Evolutionary conservation across 2,113 vertebrate genomes (phyloP).

Genomic region (Grantiella picta): DNA sequence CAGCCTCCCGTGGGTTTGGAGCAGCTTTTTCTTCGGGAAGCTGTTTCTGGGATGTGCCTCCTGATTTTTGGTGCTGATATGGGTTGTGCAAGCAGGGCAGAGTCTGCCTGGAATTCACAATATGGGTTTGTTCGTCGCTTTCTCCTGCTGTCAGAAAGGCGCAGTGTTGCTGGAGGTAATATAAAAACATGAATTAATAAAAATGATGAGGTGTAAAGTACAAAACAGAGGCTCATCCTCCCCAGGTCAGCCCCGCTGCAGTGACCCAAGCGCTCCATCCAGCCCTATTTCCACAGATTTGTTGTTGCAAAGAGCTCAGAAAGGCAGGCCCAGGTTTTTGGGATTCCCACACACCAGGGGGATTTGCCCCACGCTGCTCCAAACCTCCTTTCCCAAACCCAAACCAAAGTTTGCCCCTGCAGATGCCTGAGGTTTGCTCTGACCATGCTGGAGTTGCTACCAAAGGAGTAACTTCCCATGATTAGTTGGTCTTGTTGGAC

Average conservation of each 20-base stretch:
- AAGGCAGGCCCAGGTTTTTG: neutral
- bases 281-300: fast-evolving
- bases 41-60: neutral
- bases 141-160: neutral
- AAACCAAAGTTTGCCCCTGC: neutral
- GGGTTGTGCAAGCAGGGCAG: neutral
- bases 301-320: neutral
- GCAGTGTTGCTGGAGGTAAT: neutral
- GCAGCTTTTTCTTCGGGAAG: neutral
- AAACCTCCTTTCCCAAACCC: neutral
- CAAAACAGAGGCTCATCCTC: neutral
- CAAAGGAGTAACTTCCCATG: neutral
- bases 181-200: fast-evolving
- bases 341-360: neutral
- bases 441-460: neutral
- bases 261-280: neutral
- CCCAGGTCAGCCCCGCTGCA: neutral
- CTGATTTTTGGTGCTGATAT: neutral
- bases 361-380: neutral
- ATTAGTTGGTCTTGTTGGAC: neutral
- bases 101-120: neutral
- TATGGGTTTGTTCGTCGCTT: neutral
- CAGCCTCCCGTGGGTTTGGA: neutral
- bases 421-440: neutral
- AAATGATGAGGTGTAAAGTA: neutral